These are phyloP conservation scores for Lethrus apterus DNA, from an alignment of 1,140 invertebrate genomes.

Conservation along the genomic window DNA sequence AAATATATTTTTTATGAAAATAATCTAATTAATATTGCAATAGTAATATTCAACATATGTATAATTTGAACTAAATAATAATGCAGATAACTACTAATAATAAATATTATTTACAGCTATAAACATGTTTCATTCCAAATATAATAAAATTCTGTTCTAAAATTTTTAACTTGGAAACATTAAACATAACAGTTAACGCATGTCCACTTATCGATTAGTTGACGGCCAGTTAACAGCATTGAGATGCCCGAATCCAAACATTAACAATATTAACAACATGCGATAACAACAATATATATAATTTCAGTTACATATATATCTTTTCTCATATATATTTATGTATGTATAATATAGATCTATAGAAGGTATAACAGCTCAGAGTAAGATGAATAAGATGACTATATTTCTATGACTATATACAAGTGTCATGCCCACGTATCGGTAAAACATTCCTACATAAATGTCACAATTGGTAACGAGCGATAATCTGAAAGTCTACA, in stretches of 20 bases:
- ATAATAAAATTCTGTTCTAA: not conserved
- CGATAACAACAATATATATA: conserved; percentile 41
- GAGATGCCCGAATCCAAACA: conserved; percentile 31
- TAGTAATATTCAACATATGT: too few relatives aligned
- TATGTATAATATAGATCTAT: conserved; percentile 29
- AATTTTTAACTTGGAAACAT: not conserved
- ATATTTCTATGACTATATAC: conserved; percentile 29
- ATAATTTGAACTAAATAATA: too few relatives aligned
- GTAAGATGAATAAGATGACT: conserved; percentile 24
- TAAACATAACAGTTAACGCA: conserved; percentile 19
- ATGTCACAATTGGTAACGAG: conserved; percentile 7
- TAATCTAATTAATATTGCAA: too few relatives aligned
- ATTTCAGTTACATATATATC: conserved; percentile 29
- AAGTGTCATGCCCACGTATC: conserved; percentile 17
- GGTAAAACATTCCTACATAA: not conserved
- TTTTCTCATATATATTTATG: conserved; percentile 28
- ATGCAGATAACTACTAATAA: too few relatives aligned
- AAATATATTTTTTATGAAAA: too few relatives aligned
- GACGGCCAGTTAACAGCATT: conserved; percentile 28
- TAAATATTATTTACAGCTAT: conserved; percentile 1
- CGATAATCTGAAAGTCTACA: not conserved
- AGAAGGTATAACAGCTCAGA: conserved; percentile 34
- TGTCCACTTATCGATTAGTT: conserved; percentile 24
- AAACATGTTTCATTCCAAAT: not conserved
- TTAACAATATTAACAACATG: conserved; percentile 43